phyloP scores from a whole-genome alignment of 2,888 invertebrate species.

The Apoda limacodes region DNA sequence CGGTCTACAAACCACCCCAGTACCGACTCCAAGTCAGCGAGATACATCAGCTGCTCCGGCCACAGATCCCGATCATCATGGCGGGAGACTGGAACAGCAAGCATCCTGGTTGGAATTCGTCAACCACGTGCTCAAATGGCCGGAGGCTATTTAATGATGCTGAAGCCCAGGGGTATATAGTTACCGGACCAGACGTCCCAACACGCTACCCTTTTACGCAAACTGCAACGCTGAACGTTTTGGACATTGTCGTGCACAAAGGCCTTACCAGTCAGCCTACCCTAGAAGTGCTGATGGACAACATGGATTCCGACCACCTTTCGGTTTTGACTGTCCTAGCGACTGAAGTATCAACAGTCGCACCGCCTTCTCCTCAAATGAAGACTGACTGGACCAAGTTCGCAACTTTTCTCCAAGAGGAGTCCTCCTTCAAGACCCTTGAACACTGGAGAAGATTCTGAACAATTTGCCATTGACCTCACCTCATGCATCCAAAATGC shows the following conservation, averaged over 20 bases:
- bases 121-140: neutral
- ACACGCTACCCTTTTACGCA: neutral
- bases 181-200: constrained; percentile 2
- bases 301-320: neutral
- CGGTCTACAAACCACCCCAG: constrained; percentile 1
- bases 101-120: neutral
- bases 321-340: neutral
- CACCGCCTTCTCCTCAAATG: neutral
- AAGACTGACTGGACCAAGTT: neutral
- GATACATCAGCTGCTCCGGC: neutral
- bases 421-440: neutral
- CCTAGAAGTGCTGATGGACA: neutral
- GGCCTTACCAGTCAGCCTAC: neutral
- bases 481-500: neutral
- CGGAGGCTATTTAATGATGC: neutral
- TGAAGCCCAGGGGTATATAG: constrained; percentile 1
- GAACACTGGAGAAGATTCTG: neutral
- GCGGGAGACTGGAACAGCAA: constrained; percentile 2
- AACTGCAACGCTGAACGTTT: neutral
- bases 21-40: neutral
- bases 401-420: neutral
- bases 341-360: neutral
- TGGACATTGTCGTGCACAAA: neutral
- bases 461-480: neutral
- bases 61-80: neutral